phyloP scores from a whole-genome alignment of 2,113 vertebrate species.

The Trinectes maculatus region DNA sequence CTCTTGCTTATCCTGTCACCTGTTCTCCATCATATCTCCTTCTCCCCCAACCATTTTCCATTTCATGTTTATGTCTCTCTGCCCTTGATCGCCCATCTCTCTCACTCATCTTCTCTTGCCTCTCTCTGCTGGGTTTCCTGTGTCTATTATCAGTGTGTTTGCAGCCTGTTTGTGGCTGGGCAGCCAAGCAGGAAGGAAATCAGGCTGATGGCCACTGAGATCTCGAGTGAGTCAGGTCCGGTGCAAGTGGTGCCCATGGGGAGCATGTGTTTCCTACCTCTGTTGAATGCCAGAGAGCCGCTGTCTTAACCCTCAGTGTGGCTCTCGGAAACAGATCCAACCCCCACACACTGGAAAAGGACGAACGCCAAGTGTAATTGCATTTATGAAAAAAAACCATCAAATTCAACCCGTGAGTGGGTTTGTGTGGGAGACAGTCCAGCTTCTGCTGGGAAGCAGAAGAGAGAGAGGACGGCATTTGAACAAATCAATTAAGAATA shows the following conservation, averaged over 20 bases:
- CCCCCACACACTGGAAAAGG: conserved; percentile 1
- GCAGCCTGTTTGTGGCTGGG: conserved; percentile 73
- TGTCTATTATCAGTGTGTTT: conserved; percentile 69
- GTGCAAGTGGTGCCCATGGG: conserved; percentile 74
- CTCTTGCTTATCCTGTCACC: conserved; percentile 59
- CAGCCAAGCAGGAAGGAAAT: conserved; percentile 82
- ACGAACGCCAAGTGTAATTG: conserved; percentile 8
- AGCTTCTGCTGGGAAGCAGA: conserved; percentile 16
- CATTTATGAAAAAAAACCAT: conserved; percentile 11
- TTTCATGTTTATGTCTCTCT: conserved; percentile 14
- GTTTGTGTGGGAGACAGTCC: background rate
- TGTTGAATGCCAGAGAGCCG: conserved; percentile 62
- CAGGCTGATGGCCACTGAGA: conserved; percentile 73
- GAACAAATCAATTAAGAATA: conserved; percentile 2
- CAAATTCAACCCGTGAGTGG: background rate
- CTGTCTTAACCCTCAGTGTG: conserved; percentile 5
- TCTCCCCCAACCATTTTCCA: conserved; percentile 33
- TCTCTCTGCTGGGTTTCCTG: conserved; percentile 55
- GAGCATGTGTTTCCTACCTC: conserved; percentile 75
- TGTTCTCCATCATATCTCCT: conserved; percentile 51
- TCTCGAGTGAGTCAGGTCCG: conserved; percentile 78
- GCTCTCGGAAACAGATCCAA: conserved; percentile 21
- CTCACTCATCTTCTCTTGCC: background rate
- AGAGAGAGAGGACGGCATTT: background rate
- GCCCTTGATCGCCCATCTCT: background rate